These are phyloP conservation scores for Phlogophora meticulosa DNA, from an alignment of 2,888 invertebrate species.

Conservation along the genomic window DNA sequence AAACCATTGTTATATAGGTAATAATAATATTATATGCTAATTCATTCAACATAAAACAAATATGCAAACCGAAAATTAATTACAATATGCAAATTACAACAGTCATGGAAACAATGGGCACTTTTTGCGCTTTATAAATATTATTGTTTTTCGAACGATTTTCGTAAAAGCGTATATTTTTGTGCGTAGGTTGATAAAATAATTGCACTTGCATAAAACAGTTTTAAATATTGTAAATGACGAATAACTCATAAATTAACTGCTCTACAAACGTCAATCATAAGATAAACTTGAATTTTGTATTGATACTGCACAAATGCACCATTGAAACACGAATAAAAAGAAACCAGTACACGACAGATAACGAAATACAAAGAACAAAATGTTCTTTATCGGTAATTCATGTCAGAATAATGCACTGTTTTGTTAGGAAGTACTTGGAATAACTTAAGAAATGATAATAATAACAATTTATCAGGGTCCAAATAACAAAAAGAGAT, in stretches of 20 bases:
- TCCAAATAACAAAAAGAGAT: slow-evolving; percentile 52
- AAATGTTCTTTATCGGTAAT: slow-evolving; percentile 20
- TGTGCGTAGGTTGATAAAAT: too few species aligned
- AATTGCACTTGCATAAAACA: background rate
- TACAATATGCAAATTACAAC: slow-evolving; percentile 8
- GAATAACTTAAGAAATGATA: slow-evolving; percentile 24
- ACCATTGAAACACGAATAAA: slow-evolving; percentile 50
- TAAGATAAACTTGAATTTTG: slow-evolving; percentile 39
- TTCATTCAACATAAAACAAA: background rate
- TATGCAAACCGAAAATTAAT: slow-evolving; percentile 1
- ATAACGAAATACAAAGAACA: slow-evolving; percentile 57
- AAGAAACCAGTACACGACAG: slow-evolving; percentile 51
- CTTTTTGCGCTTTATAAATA: background rate
- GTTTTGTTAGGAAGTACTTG: slow-evolving; percentile 21
- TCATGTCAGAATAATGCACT: slow-evolving; percentile 22
- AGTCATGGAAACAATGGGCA: slow-evolving; percentile 8
- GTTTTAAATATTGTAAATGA: background rate
- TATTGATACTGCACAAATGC: slow-evolving; percentile 31
- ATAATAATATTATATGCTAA: too few species aligned
- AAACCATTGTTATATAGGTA: background rate
- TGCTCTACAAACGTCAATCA: background rate
- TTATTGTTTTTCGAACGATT: background rate
- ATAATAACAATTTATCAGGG: background rate
- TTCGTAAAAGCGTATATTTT: too few species aligned
- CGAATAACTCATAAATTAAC: slow-evolving; percentile 2